These are phyloP conservation scores for Agrilus planipennis DNA, from an alignment of 1,140 invertebrate species.

Conservation along the genomic window DNA sequence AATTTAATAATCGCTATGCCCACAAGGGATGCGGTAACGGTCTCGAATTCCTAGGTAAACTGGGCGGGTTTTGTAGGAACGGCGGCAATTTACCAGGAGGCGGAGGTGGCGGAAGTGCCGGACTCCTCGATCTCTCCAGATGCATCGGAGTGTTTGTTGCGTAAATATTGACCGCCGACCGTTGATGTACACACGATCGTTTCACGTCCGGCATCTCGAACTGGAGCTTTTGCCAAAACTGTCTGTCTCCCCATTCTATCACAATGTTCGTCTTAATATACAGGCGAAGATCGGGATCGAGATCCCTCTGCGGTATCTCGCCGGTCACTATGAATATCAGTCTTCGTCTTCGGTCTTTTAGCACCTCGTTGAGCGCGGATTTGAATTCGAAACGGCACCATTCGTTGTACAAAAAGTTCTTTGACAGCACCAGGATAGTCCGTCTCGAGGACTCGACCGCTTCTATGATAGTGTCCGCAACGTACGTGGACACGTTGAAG, in stretches of 20 bases:
- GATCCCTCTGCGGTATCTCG: conserved; percentile 68
- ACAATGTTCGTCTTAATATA: conserved; percentile 83
- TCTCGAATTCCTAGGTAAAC: conserved; percentile 29
- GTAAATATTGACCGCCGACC: conserved; percentile 52
- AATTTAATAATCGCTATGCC: conserved; percentile 37
- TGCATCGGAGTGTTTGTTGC: conserved; percentile 33
- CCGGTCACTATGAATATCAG: conserved; percentile 79
- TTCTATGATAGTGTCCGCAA: conserved; percentile 80
- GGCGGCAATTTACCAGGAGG: conserved; percentile 38
- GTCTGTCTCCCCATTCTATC: conserved; percentile 83
- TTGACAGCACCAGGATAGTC: conserved; percentile 81
- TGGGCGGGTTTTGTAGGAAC: conserved; percentile 33
- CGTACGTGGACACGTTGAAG: conserved; percentile 69
- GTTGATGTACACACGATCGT: conserved; percentile 44
- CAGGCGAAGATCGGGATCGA: conserved; percentile 78
- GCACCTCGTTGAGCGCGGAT: conserved; percentile 78
- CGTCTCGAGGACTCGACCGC: conserved; percentile 80
- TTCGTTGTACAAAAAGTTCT: conserved; percentile 87
- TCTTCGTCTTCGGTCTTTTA: conserved; percentile 68
- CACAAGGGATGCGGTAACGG: conserved; percentile 39
- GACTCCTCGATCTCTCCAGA: conserved; percentile 45
- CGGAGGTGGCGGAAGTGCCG: conserved; percentile 48
- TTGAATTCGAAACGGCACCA: conserved; percentile 92
- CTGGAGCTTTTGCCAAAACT: conserved; percentile 89
- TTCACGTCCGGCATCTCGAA: conserved; percentile 76